These are phyloP conservation scores for Triops longicaudatus DNA, from an alignment of 1,140 invertebrate species.

Conservation along the genomic window DNA sequence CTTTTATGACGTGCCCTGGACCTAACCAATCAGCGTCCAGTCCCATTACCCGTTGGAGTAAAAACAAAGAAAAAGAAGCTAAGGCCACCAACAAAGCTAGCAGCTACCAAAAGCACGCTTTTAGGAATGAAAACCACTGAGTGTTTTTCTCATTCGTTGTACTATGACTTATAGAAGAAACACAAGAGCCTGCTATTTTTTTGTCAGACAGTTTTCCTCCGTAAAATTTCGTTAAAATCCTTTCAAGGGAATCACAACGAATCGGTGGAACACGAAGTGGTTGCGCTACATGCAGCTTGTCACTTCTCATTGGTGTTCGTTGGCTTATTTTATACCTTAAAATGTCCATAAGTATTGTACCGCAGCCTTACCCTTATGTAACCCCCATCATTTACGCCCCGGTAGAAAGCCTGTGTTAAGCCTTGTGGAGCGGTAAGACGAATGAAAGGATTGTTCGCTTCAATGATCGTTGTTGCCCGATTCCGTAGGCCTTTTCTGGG, in stretches of 20 bases:
- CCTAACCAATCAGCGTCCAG: not conserved
- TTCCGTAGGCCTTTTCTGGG: not conserved
- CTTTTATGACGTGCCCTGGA: not conserved
- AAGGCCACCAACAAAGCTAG: not conserved
- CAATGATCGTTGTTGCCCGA: not conserved
- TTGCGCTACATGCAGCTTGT: not conserved
- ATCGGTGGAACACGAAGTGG: not conserved
- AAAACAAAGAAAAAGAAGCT: not conserved
- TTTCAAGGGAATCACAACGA: constrained; percentile 6
- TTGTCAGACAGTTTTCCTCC: not conserved
- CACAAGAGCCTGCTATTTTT: not conserved
- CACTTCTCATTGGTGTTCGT: not conserved
- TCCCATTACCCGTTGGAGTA: not conserved
- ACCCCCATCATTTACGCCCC: not conserved
- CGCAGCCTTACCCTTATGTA: not conserved
- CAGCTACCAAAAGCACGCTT: not conserved
- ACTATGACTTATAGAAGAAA: not conserved
- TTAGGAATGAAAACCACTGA: constrained; percentile 13
- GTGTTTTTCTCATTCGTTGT: not conserved
- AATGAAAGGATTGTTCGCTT: not conserved
- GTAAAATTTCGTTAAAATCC: constrained; percentile 5
- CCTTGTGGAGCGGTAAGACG: not conserved
- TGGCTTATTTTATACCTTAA: not conserved
- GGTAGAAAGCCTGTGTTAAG: not conserved
- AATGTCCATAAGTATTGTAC: not conserved